Percentiles rank a stretch among this genome's conserved stretches.
These are phyloP conservation scores for Cylindroiulus punctatus DNA, from an alignment of 2,888 invertebrate species.

Conservation along the genomic window DNA sequence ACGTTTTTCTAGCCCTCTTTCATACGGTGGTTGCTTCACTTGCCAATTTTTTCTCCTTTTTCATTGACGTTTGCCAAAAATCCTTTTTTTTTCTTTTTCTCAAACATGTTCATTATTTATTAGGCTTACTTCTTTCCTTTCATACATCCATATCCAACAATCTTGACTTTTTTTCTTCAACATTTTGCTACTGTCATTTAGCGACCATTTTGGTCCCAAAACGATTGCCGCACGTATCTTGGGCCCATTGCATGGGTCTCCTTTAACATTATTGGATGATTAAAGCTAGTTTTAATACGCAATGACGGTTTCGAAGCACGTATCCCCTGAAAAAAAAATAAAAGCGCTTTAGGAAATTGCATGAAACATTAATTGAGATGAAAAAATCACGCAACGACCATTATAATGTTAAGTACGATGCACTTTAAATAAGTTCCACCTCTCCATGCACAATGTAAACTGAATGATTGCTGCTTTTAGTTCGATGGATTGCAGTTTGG, in stretches of 20 bases:
- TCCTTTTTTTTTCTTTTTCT: not conserved
- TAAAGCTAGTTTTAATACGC: not conserved
- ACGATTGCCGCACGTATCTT: not conserved
- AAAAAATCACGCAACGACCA: too few relatives aligned
- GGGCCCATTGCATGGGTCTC: not conserved
- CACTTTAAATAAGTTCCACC: too few relatives aligned
- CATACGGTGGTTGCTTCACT: not conserved
- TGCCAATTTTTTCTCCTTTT: not conserved
- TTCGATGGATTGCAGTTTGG: too few relatives aligned
- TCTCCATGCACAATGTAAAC: too few relatives aligned
- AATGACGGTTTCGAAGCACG: not conserved
- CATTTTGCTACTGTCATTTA: not conserved
- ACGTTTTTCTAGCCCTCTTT: not conserved
- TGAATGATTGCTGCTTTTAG: too few relatives aligned
- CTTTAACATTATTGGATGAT: not conserved
- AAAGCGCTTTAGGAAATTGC: not conserved
- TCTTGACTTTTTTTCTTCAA: not conserved
- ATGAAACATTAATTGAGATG: too few relatives aligned
- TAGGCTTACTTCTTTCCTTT: not conserved
- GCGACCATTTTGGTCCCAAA: not conserved
- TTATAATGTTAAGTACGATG: too few relatives aligned
- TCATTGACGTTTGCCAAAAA: not conserved
- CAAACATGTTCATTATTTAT: constrained; percentile 39
- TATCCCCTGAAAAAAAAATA: not conserved
- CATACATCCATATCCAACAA: not conserved